phyloP scores from a whole-genome alignment of 1,140 invertebrate genomes.

The Diprion similis region DNA sequence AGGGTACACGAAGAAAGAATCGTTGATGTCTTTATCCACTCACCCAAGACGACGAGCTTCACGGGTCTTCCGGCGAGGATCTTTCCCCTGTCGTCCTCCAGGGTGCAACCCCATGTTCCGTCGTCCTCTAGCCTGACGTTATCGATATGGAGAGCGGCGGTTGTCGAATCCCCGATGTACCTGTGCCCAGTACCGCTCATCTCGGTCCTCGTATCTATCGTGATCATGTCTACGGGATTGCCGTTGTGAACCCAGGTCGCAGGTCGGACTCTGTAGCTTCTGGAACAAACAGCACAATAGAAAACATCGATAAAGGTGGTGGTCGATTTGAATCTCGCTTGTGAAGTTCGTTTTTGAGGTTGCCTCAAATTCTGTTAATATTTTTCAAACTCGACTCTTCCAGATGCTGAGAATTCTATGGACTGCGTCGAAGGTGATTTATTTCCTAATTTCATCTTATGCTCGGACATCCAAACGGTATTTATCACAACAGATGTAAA shows the following conservation, averaged over 20 bases:
- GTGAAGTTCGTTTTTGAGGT: no score
- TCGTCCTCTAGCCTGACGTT: slow-evolving; percentile 74
- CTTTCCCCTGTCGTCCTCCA: slow-evolving; percentile 67
- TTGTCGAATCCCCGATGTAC: slow-evolving; percentile 61
- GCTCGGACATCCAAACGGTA: no score
- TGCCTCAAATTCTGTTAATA: no score
- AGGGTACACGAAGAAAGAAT: no score
- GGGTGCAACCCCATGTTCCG: slow-evolving; percentile 72
- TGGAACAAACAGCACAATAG: slow-evolving; percentile 28
- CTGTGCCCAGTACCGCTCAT: slow-evolving; percentile 61
- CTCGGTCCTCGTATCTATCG: slow-evolving; percentile 57
- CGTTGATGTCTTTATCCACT: slow-evolving; percentile 43
- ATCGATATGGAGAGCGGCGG: slow-evolving; percentile 70
- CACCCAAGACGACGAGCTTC: slow-evolving; percentile 72
- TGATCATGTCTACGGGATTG: slow-evolving; percentile 59
- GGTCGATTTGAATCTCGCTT: no score
- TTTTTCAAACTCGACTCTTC: no score
- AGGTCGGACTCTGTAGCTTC: slow-evolving; percentile 55
- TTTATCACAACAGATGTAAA: no score
- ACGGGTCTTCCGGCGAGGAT: slow-evolving; percentile 68
- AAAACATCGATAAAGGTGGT: background rate
- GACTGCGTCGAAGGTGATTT: no score
- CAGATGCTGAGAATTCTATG: no score
- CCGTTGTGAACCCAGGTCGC: slow-evolving; percentile 61
- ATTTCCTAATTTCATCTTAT: no score